Evolutionary conservation across 1,140 invertebrate species (phyloP).

Genomic region (Amphibalanus amphitrite): DNA sequence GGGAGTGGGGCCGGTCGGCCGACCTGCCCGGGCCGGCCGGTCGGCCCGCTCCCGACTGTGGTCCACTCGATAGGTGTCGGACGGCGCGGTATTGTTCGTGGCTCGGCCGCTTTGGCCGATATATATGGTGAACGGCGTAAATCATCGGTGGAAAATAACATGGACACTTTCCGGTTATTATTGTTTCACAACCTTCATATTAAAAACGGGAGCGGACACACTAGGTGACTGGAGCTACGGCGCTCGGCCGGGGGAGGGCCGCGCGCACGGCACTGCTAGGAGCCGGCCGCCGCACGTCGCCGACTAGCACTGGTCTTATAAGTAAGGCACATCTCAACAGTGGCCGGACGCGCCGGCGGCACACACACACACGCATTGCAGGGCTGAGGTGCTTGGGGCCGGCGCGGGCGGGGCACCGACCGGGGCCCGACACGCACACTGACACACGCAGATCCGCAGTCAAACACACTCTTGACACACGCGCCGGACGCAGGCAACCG

Average conservation of each 20-base stretch:
- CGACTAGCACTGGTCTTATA: not conserved
- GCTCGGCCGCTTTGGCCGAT: too few species aligned
- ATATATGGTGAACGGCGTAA: too few species aligned
- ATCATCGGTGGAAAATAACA: not conserved
- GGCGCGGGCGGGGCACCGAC: not conserved
- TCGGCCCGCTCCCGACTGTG: too few species aligned
- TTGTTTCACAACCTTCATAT: constrained; percentile 2
- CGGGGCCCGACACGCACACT: not conserved
- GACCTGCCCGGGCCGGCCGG: too few species aligned
- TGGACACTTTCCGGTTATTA: not conserved
- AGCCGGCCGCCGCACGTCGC: not conserved
- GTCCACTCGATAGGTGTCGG: too few species aligned
- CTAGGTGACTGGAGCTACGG: not conserved
- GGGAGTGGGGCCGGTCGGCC: too few species aligned
- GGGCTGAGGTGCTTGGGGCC: not conserved
- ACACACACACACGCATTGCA: not conserved
- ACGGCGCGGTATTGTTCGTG: too few species aligned
- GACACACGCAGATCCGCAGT: not conserved
- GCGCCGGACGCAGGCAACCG: too few species aligned
- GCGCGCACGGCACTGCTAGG: too few species aligned
- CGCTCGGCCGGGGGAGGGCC: too few species aligned
- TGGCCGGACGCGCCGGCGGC: too few species aligned
- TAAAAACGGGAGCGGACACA: not conserved
- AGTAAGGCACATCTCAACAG: not conserved
- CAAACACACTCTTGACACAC: too few species aligned